Evolutionary conservation across 2,113 vertebrate genomes (phyloP).

Genomic region (Protobothrops mucrosquamatus): DNA sequence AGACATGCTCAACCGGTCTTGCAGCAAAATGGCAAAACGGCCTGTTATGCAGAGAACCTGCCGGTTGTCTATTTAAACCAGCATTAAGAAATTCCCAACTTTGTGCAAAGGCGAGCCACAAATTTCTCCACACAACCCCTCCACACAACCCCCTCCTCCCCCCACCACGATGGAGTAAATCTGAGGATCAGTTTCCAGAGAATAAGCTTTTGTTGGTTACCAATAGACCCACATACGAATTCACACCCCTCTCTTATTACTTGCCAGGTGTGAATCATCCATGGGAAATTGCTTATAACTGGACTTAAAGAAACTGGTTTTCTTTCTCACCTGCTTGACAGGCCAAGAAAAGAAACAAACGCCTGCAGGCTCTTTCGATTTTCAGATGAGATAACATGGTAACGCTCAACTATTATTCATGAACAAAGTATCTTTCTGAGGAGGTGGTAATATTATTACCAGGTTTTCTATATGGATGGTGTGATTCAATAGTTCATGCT

Average conservation of each 20-base stretch:
- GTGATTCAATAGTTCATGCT: neutral
- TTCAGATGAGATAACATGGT: neutral
- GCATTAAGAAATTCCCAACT: neutral
- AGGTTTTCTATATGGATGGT: neutral
- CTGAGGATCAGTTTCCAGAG: slow-evolving; percentile 16
- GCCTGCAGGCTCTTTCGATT: neutral
- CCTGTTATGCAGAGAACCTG: neutral
- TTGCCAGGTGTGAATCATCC: neutral
- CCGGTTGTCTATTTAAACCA: neutral
- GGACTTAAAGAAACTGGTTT: neutral
- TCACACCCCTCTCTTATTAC: neutral
- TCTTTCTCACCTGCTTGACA: neutral
- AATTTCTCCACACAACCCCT: neutral
- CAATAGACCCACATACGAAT: neutral
- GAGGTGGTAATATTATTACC: neutral
- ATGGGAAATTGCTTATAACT: neutral
- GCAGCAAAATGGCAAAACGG: accelerated
- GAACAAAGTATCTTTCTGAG: neutral
- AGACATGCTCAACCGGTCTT: neutral
- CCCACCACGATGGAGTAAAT: slow-evolving; percentile 3
- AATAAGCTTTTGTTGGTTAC: slow-evolving; percentile 43
- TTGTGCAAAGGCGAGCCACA: neutral
- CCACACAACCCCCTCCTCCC: neutral
- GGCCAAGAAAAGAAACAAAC: neutral
- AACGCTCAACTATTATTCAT: neutral